These are phyloP conservation scores for Sebastiscus albofasciatus DNA, from an alignment of 2,797 vertebrate species.

Conservation along the genomic window DNA sequence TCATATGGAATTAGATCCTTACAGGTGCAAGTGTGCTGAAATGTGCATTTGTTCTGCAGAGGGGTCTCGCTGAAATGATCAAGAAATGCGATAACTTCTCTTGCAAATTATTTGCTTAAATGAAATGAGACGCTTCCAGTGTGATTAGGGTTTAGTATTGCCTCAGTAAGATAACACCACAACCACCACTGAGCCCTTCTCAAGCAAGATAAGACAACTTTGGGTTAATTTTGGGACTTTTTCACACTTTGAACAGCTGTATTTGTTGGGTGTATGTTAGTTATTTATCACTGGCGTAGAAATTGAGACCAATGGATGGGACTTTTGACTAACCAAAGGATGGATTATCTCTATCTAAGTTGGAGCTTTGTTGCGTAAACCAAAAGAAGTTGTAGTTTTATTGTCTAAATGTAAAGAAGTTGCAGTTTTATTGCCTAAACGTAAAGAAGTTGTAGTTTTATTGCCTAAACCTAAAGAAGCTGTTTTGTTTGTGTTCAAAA, in stretches of 20 bases:
- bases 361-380: too few relatives aligned
- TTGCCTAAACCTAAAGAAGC: too few relatives aligned
- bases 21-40: neutral
- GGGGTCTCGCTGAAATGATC: too few relatives aligned
- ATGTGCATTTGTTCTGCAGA: neutral
- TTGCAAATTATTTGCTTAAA: neutral
- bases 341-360: neutral
- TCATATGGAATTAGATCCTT: neutral
- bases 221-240: neutral
- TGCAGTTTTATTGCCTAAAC: too few relatives aligned
- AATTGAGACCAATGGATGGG: neutral
- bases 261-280: neutral
- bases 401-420: too few relatives aligned
- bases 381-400: too few relatives aligned
- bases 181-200: neutral
- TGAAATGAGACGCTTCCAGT: too few relatives aligned
- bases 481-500: too few relatives aligned
- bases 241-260: neutral
- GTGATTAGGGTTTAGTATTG: neutral
- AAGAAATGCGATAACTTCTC: neutral
- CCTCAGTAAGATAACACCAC: neutral
- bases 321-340: neutral
- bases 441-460: too few relatives aligned
- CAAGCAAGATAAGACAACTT: neutral
- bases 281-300: neutral